Evolutionary conservation across 2,113 vertebrate species (phyloP).

Genomic region (Neopipo cinnamomea): DNA sequence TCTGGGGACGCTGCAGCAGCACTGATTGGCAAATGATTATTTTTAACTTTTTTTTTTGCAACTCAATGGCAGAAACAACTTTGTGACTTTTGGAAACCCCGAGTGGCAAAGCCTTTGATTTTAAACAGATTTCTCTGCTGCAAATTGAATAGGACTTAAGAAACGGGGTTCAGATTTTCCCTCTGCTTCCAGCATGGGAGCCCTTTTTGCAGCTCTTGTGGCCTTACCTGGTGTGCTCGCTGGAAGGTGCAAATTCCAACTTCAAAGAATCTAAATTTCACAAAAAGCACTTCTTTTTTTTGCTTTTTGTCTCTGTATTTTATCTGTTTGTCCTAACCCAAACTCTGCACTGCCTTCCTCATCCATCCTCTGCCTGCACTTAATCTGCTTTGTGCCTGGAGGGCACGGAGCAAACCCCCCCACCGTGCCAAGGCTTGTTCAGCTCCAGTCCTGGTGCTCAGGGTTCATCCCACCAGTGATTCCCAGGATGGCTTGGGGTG

Average conservation of each 20-base stretch:
- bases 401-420: not conserved
- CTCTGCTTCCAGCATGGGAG: not conserved
- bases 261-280: not conserved
- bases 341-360: not conserved
- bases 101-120: not conserved
- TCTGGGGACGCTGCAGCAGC: not conserved
- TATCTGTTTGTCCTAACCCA: not conserved
- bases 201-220: not conserved
- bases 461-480: not conserved
- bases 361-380: not conserved
- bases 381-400: not conserved
- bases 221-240: fast-evolving
- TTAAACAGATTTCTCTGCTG: not conserved
- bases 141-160: not conserved
- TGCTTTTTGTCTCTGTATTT: not conserved
- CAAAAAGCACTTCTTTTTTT: not conserved
- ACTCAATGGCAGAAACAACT: not conserved
- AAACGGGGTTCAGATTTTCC: not conserved
- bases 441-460: not conserved
- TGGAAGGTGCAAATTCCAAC: not conserved
- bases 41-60: not conserved
- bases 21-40: not conserved
- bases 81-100: not conserved
- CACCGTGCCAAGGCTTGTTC: not conserved
- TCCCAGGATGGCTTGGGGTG: not conserved